Evolutionary conservation across 1,140 invertebrate species (phyloP).

Genomic region (Pachyrhynchus sulphureomaculatus): DNA sequence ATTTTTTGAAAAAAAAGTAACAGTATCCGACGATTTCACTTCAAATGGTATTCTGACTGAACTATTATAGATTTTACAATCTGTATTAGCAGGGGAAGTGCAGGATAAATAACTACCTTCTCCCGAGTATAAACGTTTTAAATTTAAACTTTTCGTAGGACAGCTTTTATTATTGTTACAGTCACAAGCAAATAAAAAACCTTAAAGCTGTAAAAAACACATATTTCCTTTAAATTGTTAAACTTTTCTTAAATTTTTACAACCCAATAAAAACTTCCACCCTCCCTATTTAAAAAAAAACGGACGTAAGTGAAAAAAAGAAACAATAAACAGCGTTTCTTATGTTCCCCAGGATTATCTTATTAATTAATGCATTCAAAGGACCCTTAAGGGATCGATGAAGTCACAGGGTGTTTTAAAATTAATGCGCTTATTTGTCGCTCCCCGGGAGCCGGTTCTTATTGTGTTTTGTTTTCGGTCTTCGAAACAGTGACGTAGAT

Average conservation of each 20-base stretch:
- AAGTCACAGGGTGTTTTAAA: constrained; percentile 34
- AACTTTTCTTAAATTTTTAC: constrained; percentile 23
- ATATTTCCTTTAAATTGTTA: not conserved
- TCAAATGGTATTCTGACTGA: too few species aligned
- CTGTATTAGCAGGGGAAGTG: too few species aligned
- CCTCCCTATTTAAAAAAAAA: not conserved
- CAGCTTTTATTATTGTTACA: too few species aligned
- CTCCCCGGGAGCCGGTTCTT: constrained; percentile 22
- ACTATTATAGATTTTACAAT: too few species aligned
- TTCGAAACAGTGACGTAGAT: constrained; percentile 14
- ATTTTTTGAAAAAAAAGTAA: too few species aligned
- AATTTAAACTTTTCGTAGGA: too few species aligned
- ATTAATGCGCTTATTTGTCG: constrained; percentile 35
- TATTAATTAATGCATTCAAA: constrained; percentile 37
- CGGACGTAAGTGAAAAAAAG: constrained; percentile 31
- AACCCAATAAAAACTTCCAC: constrained; percentile 10
- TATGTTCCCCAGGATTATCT: constrained; percentile 28
- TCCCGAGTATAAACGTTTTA: too few species aligned
- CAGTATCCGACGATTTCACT: too few species aligned
- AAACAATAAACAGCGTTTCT: constrained; percentile 34
- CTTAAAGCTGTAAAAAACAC: too few species aligned
- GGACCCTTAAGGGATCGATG: constrained; percentile 35
- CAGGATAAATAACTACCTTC: too few species aligned
- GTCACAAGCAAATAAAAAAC: too few species aligned
- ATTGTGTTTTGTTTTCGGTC: constrained; percentile 24